Base-by-base conservation (phyloP, 2,797 vertebrate genomes). In the Gadopsis marmoratus region DNA sequence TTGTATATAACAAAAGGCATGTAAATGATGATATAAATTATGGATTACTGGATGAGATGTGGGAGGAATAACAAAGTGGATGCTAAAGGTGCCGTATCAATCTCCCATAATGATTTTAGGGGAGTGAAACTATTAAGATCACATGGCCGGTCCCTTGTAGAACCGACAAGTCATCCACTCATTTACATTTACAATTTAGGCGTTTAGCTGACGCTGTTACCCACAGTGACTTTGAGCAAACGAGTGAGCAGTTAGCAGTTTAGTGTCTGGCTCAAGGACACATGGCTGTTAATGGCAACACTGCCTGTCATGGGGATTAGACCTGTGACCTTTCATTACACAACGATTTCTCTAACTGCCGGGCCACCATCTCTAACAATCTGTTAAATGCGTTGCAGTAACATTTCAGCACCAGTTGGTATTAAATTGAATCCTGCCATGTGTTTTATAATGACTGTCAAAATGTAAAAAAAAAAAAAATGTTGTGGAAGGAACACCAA, bases 21-120 rank as follows among this genome's bases (percentile, higher is more conserved):
- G 84, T 80, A 89, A 91, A 91, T 89, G 45, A 86, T 76, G 37
- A 71, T 71, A 91, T 93, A 84, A 90, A 94, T 92, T 69, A 89
- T 90, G 78, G 83, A 94, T 90, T 63, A 75, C 45, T 65, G 29
- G 60, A 60, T n/a, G 47, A 71, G 66, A 81, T 86, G 86, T 85
- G 85, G 80, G 79, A 72, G 81, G 89, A 92, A 87, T 89, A 64
- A 72, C 63, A 83, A 89, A 86, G 50, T 33, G 71, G 63, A 54
- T 51, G 78, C 75, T 21, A 58, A 45, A 78, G 80, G 73, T 60
- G 31, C 53, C 72, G 69, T 71, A 71, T 85, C 75, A 85, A 65
- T 78, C 62, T 70, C 64, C n/a, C 50, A 56, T 74, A 65, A 62
- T 58, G 69, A 74, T 66, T 84, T 76, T 62, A 37, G 33, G 26